Base-by-base conservation (phyloP, 2,888 invertebrate genomes). In the Perizoma affinitatum region DNA sequence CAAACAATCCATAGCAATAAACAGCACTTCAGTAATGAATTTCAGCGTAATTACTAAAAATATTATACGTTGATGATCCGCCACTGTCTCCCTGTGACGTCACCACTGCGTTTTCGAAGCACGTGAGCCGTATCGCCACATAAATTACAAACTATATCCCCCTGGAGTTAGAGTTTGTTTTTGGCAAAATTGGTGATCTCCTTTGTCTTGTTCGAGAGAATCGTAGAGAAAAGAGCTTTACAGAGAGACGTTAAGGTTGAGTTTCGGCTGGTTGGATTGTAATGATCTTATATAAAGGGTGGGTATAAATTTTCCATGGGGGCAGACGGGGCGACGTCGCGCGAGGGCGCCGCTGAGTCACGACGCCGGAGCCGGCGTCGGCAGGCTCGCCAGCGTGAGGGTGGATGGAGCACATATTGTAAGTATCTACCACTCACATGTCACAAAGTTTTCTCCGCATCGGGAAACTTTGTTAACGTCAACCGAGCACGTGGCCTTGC, bases 281-380 rank as follows among this genome's bases (percentile, higher is more conserved):
- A 87, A 90, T 88, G 85, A 89, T 89, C 90, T 90, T 88, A 82
- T 84, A 75, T 75, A 82, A 86, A 86, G 90, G 90, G 91, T 88
- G 88, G 91, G 89, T 91, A 92, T 92, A 92, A 91, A 92, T 92
- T 92, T 91, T 91, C 83, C 80, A 90, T 89, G 90, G 91, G 86
- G 91, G 91, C 83, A 91, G 91, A 90, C 90, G 90, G 88, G 88
- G 90, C 90, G 91, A 90, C 90, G 90, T 89, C 90, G 91, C 84
- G 83, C 83, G 83, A 88, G 90, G 90, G 90, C 89, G 90, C 90
- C 90, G 88, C 88, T 91, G 91, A 92, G 83, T 91, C 91, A 92
- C 88, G 83, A 73, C 79, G 84, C 76, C 80, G 82, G 73, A 78
- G 74, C 73, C 71, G 76, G 69, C 76, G 77, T 71, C 77, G 77